A percentile compares a stretch with the other conserved stretches of the same genome.
phyloP scores from a whole-genome alignment of 2,888 invertebrate species.

The Drosophila siamana region DNA sequence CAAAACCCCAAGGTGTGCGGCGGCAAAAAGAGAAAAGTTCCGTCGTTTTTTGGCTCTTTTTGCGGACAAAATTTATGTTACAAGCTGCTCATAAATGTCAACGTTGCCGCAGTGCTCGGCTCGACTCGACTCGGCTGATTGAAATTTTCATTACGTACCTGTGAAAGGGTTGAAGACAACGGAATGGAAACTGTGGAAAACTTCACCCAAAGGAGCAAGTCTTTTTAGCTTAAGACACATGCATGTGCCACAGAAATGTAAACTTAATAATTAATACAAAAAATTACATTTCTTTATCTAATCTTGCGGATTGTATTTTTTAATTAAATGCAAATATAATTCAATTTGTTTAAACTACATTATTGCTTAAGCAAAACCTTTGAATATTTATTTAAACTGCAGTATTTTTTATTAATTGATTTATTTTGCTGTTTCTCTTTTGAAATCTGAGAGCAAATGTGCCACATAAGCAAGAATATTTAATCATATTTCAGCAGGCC shows the following conservation, averaged over 20 bases:
- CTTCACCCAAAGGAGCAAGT: background rate
- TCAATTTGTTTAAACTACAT: background rate
- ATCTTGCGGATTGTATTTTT: background rate
- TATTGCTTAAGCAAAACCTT: background rate
- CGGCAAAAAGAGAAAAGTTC: slow-evolving; percentile 5
- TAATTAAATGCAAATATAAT: slow-evolving; percentile 1
- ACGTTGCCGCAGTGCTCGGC: slow-evolving; percentile 30
- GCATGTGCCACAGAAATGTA: background rate
- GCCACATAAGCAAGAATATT: slow-evolving; percentile 1
- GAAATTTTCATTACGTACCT: slow-evolving; percentile 56
- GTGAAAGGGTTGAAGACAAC: slow-evolving; percentile 14
- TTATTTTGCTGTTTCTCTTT: too few species aligned
- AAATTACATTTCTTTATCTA: background rate
- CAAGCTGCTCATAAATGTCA: slow-evolving; percentile 70
- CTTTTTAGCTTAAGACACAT: background rate
- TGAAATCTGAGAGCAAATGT: background rate
- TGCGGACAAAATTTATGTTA: slow-evolving; percentile 62
- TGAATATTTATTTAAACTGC: slow-evolving; percentile 15
- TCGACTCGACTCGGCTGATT: slow-evolving; percentile 47
- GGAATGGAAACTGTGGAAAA: slow-evolving; percentile 11
- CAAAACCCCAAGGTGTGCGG: background rate
- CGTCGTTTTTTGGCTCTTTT: slow-evolving; percentile 15
- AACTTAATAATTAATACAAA: background rate
- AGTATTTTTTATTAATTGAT: background rate
- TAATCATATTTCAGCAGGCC: slow-evolving; percentile 24